phyloP scores from a whole-genome alignment of 2,113 vertebrate species.

The Tragelaphus strepsiceros region DNA sequence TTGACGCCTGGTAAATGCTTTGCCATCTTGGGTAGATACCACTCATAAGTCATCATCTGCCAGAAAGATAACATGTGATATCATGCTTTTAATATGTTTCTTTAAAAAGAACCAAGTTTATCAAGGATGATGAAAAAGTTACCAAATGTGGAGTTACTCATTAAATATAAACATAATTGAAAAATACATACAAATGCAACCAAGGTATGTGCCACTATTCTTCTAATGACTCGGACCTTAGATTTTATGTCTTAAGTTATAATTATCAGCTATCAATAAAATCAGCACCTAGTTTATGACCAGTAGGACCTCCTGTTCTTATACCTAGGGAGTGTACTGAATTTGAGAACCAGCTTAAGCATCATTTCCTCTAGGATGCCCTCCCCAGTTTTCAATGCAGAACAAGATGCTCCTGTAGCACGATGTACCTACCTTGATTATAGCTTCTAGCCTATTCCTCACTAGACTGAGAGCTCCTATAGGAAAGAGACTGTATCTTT shows the following conservation, averaged over 20 bases:
- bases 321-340: neutral
- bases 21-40: slow-evolving; percentile 94
- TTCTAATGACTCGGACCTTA: neutral
- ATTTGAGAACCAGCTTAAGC: neutral
- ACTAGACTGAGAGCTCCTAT: neutral
- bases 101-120: slow-evolving; percentile 2
- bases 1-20: slow-evolving; percentile 87
- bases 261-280: neutral
- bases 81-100: neutral
- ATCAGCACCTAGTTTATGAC: neutral
- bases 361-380: neutral
- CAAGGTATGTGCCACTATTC: neutral
- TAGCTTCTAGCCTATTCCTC: neutral
- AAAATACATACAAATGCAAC: neutral
- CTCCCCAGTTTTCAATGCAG: neutral
- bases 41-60: slow-evolving; percentile 97
- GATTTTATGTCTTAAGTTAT: neutral
- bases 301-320: neutral
- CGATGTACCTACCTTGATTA: neutral
- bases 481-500: neutral
- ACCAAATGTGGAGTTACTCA: neutral
- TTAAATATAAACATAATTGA: neutral
- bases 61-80: neutral
- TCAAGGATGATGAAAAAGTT: neutral
- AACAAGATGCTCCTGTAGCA: neutral